Evolutionary conservation across 64 coral and sea anemone species (phyloP), one percentile per base, ranked within the genome.

Genomic region (Montipora cactus): DNA sequence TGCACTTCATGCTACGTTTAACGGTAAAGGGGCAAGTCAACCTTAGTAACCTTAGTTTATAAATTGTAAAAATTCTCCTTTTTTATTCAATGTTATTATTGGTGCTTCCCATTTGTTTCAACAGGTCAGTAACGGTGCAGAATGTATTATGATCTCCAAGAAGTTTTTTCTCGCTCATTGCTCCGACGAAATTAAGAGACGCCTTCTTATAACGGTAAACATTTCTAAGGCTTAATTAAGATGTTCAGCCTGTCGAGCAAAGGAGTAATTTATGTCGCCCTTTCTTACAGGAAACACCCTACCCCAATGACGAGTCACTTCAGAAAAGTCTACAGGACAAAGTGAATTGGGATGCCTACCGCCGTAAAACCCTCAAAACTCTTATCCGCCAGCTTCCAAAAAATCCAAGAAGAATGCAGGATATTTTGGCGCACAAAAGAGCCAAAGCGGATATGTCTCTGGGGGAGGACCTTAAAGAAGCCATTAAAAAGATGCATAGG

Each of bases 111-210:
- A 12, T 64, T 64, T 64, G 2, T 57, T 57, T 57, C 53, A 37
- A 18, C 90, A 98, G 97, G 97, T 98, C 15, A 98, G 97, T 18
- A 98, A 95, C 84, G 97, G 97, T 2, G 97, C 94, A 21, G 97
- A 98, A 73, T 98, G 97, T 70, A 98, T 98, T 67, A 93, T 95
- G 44, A 98, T 98, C 75, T 98, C 97, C n/a, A 98, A 98, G 72
- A 98, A 98, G 51, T 98, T 95, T 49, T 98, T 93, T 74, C 70
- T 98, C 44, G 69, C 64, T 49, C 94, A 98, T 49, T 98, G 97
- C 69, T 94, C 96, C 0, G 96, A 98, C 72, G 94, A 80, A 3
- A 89, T 95, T 47, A 95, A 90, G 88, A 91, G 96, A n/a, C 80
- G 90, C 5, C 81, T 98, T 44, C 79, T 98, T 76, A 62, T 91